Percentiles rank a stretch among this genome's conserved stretches.
Evolutionary conservation across 2,888 invertebrate genomes (phyloP).

Genomic region (Nomada ferruginata): DNA sequence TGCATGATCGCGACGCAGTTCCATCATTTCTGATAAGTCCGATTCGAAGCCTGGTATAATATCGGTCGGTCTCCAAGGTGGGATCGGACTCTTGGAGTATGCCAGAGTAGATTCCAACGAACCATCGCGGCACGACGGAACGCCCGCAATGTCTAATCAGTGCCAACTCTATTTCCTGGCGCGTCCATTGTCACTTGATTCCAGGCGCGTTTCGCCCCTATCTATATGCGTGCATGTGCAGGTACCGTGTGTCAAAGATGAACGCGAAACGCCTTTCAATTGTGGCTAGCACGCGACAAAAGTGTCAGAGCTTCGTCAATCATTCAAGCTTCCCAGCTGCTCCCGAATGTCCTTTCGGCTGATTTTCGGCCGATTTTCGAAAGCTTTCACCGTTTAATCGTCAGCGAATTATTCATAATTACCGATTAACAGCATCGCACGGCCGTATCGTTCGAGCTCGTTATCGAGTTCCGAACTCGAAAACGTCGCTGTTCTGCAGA

Average conservation of each 20-base stretch:
- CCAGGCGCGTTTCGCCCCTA: slow-evolving; percentile 63
- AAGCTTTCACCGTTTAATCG: no score
- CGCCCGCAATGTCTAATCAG: slow-evolving; percentile 83
- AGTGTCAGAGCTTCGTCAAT: background rate
- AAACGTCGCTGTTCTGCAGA: background rate
- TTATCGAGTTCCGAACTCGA: slow-evolving; percentile 17
- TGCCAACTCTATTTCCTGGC: slow-evolving; percentile 81
- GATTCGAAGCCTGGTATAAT: slow-evolving; percentile 70
- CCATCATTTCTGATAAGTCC: slow-evolving; percentile 18
- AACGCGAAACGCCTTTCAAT: slow-evolving; percentile 33
- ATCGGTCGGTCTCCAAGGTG: slow-evolving; percentile 57
- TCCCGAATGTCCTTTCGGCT: no score
- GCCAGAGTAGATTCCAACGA: slow-evolving; percentile 79
- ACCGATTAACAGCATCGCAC: slow-evolving; percentile 8
- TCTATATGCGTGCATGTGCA: slow-evolving; percentile 38
- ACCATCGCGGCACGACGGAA: slow-evolving; percentile 80
- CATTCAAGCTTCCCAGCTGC: no score
- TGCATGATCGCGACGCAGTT: background rate
- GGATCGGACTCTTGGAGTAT: slow-evolving; percentile 72
- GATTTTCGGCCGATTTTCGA: no score
- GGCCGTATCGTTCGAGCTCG: slow-evolving; percentile 5
- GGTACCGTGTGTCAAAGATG: slow-evolving; percentile 33
- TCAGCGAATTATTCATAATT: background rate
- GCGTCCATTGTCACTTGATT: slow-evolving; percentile 77
- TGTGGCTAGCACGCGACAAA: slow-evolving; percentile 9